Base-by-base conservation (phyloP, 2,113 vertebrate genomes). In the Candoia aspera region DNA sequence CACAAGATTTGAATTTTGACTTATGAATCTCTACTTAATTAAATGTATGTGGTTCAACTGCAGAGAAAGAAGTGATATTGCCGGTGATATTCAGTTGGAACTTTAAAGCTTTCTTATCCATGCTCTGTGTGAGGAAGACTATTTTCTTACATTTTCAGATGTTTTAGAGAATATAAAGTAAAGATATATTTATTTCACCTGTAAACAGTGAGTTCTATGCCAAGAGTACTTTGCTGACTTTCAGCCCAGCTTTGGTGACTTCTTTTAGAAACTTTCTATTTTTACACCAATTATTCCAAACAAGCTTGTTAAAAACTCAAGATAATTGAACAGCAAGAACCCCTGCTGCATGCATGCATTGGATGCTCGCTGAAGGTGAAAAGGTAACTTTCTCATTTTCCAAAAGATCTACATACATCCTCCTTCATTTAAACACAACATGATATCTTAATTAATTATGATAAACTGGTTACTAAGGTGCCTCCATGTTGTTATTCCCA, bases 371-470 rank as follows among this genome's bases (percentile, higher is more conserved):
- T 64, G 90, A 93, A 91, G 6, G 6, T 93, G 93, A 94, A 88
- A 0, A 33, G 29, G 59, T 92, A 93, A 93, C 94, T 95, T 96
- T 95, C 95, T 87, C n/a, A 26, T 94, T 97, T 96, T 93, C 86
- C 64, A 91, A 88, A 55, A 96, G 93, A 96, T 94, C 94, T 92
- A 95, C 95, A 95, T 94, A 95, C 91, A 93, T 92, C 79, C 87
- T 92, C 95, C 94, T 95, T 96, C 94, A 96, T 97, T 97, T 96
- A 98, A 92, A 97, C 97, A 97, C 96, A 96, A 97, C 97, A 92
- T 96, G 97, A 95, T 97, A 98, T 95, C 97, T 95, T 97, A 97
- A 97, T 97, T 98, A 98, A 98, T 98, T 97, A 97, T 96, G 97
- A 96, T 97, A 97, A 98, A 98, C 96, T 97, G 96, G 97, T 97